Percentiles rank a stretch among this genome's conserved stretches.
These are phyloP conservation scores for Rattus rattus DNA, from an alignment of 2,113 vertebrate genomes.

Conservation along the genomic window DNA sequence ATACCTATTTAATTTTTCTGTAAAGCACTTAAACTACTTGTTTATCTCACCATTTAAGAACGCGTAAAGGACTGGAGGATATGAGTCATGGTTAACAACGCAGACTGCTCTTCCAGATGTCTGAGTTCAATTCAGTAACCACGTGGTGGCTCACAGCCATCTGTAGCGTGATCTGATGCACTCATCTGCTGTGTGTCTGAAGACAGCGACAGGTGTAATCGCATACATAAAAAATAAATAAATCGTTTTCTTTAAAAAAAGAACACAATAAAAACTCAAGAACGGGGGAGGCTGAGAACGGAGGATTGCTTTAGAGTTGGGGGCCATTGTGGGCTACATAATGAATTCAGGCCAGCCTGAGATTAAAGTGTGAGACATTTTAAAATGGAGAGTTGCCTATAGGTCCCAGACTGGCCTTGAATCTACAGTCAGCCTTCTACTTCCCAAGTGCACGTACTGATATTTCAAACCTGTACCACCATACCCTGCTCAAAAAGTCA, in stretches of 20 bases:
- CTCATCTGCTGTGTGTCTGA: no score
- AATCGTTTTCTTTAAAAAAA: no score
- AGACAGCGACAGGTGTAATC: no score
- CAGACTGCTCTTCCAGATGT: no score
- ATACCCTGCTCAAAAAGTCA: background rate
- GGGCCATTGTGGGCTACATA: background rate
- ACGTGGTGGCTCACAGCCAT: no score
- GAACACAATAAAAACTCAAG: background rate
- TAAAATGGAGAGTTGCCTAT: background rate
- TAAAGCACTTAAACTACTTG: conserved; percentile 22
- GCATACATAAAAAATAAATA: no score
- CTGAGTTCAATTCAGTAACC: no score
- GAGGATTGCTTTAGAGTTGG: background rate
- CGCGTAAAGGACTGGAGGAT: no score
- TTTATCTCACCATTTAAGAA: background rate
- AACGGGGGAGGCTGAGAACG: background rate
- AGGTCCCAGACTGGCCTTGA: background rate
- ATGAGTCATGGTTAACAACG: no score
- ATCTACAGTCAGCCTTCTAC: background rate
- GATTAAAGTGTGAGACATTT: background rate
- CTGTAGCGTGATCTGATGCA: no score
- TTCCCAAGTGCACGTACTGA: background rate
- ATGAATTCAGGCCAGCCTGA: background rate
- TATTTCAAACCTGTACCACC: no score
- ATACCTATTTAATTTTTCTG: conserved; percentile 40